Conservation (phyloP, 2,888 invertebrate species). For the Cerastoderma edule region DNA sequence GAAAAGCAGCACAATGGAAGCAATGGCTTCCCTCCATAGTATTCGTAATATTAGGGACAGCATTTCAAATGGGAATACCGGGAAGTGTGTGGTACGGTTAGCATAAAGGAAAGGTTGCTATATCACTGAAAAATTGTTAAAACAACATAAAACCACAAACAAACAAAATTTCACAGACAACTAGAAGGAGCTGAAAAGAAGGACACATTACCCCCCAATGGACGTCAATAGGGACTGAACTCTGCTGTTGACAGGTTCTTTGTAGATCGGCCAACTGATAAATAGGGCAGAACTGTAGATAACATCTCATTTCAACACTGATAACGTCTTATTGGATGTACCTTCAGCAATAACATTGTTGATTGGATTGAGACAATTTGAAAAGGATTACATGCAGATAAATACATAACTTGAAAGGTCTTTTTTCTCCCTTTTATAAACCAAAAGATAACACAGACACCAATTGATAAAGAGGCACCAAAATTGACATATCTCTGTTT, state of each 20-base stretch:
- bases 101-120: too few relatives aligned
- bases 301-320: constrained; percentile 19
- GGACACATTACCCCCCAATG: too few relatives aligned
- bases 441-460: constrained; percentile 8
- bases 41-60: too few relatives aligned
- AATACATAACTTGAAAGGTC: constrained; percentile 7
- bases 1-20: too few relatives aligned
- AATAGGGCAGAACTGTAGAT: constrained; percentile 27
- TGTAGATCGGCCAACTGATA: constrained; percentile 42
- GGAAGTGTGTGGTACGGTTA: too few relatives aligned
- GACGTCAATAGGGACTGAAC: too few relatives aligned
- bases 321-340: constrained; percentile 23
- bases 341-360: constrained; percentile 18
- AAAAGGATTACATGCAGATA: constrained; percentile 31
- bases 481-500: not conserved
- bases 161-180: too few relatives aligned
- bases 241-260: constrained; percentile 25
- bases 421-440: constrained; percentile 9
- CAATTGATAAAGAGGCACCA: not conserved
- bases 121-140: too few relatives aligned
- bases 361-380: constrained; percentile 31
- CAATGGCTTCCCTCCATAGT: too few relatives aligned
- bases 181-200: too few relatives aligned
- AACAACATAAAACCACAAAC: too few relatives aligned
- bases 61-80: too few relatives aligned